These are phyloP conservation scores for Polia nebulosa DNA, from an alignment of 2,888 invertebrate genomes.

Conservation along the genomic window DNA sequence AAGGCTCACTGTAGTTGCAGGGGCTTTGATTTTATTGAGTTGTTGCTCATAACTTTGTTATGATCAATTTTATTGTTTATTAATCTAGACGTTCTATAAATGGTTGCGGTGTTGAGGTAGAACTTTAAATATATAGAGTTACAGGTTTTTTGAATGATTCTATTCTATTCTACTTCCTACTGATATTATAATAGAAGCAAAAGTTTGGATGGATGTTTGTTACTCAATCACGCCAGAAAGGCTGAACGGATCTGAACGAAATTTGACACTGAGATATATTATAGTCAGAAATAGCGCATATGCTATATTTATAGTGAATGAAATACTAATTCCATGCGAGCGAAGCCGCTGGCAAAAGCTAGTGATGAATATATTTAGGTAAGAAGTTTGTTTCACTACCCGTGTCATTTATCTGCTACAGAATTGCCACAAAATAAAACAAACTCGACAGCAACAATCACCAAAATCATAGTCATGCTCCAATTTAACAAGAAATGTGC, in stretches of 20 bases:
- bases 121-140: neutral
- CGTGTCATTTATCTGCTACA: neutral
- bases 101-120: neutral
- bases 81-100: neutral
- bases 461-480: neutral
- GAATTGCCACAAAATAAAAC: neutral
- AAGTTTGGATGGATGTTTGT: no score
- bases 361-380: neutral
- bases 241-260: no score
- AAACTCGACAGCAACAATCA: neutral
- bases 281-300: no score
- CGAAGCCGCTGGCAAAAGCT: no score
- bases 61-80: slow-evolving; percentile 7
- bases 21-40: slow-evolving; percentile 14
- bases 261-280: no score
- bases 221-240: no score
- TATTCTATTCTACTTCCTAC: no score
- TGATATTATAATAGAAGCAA: no score
- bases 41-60: neutral
- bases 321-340: no score
- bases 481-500: neutral
- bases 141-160: neutral
- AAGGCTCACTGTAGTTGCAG: neutral
- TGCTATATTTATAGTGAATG: no score
- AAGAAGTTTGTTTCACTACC: neutral